A percentile compares a stretch with the other conserved stretches of the same genome.
These are phyloP conservation scores for Cheilinus undulatus DNA, from an alignment of 2,113 vertebrate genomes.

Conservation along the genomic window DNA sequence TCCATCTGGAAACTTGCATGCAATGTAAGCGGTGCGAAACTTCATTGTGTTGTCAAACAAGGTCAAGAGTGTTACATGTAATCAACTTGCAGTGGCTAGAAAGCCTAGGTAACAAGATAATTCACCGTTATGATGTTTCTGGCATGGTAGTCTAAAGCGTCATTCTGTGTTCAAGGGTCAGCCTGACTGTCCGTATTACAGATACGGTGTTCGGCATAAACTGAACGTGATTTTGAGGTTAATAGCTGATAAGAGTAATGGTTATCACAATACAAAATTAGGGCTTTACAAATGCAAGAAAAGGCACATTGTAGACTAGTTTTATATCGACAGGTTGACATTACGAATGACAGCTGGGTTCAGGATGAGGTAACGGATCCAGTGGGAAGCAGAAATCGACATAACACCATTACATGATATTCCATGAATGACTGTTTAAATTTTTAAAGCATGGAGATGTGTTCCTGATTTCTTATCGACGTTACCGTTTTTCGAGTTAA, in stretches of 20 bases:
- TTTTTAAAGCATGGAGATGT: constrained; percentile 1
- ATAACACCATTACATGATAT: neutral
- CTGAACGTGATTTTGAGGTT: neutral
- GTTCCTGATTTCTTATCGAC: neutral
- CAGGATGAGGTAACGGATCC: neutral
- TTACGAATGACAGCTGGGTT: neutral
- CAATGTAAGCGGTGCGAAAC: neutral
- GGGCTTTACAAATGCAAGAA: neutral
- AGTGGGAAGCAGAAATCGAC: neutral
- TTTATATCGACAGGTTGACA: neutral
- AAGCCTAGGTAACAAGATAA: constrained; percentile 19
- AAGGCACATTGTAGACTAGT: too few species aligned
- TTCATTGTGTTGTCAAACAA: constrained; percentile 15
- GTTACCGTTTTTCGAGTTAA: neutral
- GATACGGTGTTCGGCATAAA: neutral
- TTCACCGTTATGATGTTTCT: constrained; percentile 1
- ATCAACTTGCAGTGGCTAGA: constrained; percentile 22
- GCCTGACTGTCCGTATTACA: neutral
- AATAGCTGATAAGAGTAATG: neutral
- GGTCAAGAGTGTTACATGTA: constrained; percentile 25
- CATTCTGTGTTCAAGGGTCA: neutral
- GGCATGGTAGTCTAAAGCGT: neutral
- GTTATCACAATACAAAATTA: too few species aligned
- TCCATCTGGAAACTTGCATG: constrained; percentile 37
- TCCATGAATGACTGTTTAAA: neutral